Base-by-base conservation (phyloP, 2,797 vertebrate species). In the Chelon auratus region DNA sequence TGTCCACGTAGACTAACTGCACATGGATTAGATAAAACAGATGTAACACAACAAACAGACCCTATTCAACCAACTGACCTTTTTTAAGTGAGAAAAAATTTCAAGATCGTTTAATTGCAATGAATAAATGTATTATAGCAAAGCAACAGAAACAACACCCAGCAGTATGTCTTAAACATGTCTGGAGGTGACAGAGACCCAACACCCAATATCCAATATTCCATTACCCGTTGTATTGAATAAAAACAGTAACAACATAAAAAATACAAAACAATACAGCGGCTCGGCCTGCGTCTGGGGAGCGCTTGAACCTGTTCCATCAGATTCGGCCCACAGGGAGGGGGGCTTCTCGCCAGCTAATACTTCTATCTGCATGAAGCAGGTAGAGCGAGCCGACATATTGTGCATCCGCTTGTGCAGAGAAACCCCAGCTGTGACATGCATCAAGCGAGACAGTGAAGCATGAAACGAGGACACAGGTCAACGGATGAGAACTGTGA, bases 351-450 rank as follows among this genome's bases (percentile, higher is more conserved):
- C 54, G 58, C 53, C 42, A 43, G 73, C 53, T 75, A 76, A 85
- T 80, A 39, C 67, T 64, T 83, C 48, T 84, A 77, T 86, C 84
- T 77, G 30, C 62, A 70, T 53, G 71, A 62, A 67, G 59, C 82
- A 90, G 87, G 74, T 81, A 62, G 51, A 11, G 56, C 62, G 56
- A 33, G 50, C 17, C 33, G 12, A 45, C 65, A 60, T 67, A 64
- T 54, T 64, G 58, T 45, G 68, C 5, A 14, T 64, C 50, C 11
- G 33, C 68, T 66, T 14, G 67, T 61, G 59, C 48, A 53, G 53
- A 37, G 55, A 77, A 58, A 62, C 50, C 50, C 60, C 60, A n/a
- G 68, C 81, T 82, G 68, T 47, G 63, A 56, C 66, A 63, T 9
- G 18, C 57, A 30, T 81, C 57, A 62, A 68, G 30, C 26, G 40